Evolutionary conservation across 2,888 invertebrate genomes (phyloP), one percentile per base, ranked within the genome.

Genomic region (Mythimna lalbum): DNA sequence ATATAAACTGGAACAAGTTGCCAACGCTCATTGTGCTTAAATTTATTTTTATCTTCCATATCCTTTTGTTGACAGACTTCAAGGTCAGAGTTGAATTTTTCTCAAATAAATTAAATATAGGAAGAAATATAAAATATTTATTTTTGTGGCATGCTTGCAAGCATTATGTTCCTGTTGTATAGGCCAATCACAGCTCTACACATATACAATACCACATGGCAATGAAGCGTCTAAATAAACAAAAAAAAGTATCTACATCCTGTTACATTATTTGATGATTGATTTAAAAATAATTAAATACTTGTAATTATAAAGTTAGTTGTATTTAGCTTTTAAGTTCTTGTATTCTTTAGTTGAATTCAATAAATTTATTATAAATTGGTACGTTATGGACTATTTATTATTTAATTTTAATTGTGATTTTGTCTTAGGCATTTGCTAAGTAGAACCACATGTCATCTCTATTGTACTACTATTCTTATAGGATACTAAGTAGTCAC

Each of bases 171-270:
- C n/a, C 17, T 39, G 73, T 39, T 53, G 14, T 7, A 50, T 50
- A 2, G 23, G 36, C 76, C 77, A 77, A 80, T 80, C 80, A 75
- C 21, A 79, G 68, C 57, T 19, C 63, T 43, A 80, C 80, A 80
- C 75, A 74, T 36, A 72, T 47, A 52, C 59, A 68, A 53, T 73
- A 63, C 66, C 62, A 59, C 77, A 67, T 72, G 72, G 57, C 31
- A 55, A 55, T n/a, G 27, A 7, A 53, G 1, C 27, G 17, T 19
- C 27, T 17, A 14, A 31, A 55, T 31, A 33, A 33, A 55, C 31
- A 55, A 33, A 55, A 19, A 10, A n/a, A 31, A 31, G 10, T 27
- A 55, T 31, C 31, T 19, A 39, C 2, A 3, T 31, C n/a, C 21
- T 64, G 1, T 17, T 19, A 9, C 1, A 17, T 43, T 21, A 14